Base-by-base conservation (phyloP, 2,888 invertebrate genomes). In the Drepana falcataria region DNA sequence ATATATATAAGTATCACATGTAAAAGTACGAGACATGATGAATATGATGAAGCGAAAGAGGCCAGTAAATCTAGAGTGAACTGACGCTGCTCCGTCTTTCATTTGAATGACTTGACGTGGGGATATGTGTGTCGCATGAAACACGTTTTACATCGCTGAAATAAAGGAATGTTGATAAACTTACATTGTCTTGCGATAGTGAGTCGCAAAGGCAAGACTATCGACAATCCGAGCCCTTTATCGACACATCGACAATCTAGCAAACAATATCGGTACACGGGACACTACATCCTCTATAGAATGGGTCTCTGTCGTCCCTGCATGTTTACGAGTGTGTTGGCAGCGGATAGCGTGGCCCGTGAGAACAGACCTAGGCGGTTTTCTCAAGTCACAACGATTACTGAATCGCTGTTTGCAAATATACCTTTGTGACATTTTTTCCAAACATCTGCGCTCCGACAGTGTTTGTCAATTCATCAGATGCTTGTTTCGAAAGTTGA, bases 331-430 rank as follows among this genome's bases (percentile, higher is more conserved):
- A 51, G 40, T 40, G 40, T 74, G 75, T 79, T 80, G 79, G 59
- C 57, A 74, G 58, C 80, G 84, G 76, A 72, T 64, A 75, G 71
- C 58, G 60, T 35, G 52, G 9, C 48, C 54, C 85, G 86, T 87
- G 87, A 83, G 87, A 87, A 87, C 75, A 66, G 64, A 57, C 55
- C 55, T 59, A 63, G 58, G 72, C 70, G 68, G 75, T 81, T 79
- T 81, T 86, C 87, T 81, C 85, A 83, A 81, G 64, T 59, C 71
- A 68, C 63, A 63, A 68, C 77, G 75, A 79, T 80, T 77, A 70
- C 64, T 60, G 71, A 37, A 2, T 3, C 37, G 64, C 71, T 85
- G 80, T 86, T 85, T 85, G 81, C 79, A 80, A 85, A 86, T 82
- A 80, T 70, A 69, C 65, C 69, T 71, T 72, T 75, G 75, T 69